Percentiles rank a stretch among this genome's conserved stretches.
These are phyloP conservation scores for Pocillopora verrucosa DNA, from an alignment of 64 coral and sea anemone genomes.

Conservation along the genomic window DNA sequence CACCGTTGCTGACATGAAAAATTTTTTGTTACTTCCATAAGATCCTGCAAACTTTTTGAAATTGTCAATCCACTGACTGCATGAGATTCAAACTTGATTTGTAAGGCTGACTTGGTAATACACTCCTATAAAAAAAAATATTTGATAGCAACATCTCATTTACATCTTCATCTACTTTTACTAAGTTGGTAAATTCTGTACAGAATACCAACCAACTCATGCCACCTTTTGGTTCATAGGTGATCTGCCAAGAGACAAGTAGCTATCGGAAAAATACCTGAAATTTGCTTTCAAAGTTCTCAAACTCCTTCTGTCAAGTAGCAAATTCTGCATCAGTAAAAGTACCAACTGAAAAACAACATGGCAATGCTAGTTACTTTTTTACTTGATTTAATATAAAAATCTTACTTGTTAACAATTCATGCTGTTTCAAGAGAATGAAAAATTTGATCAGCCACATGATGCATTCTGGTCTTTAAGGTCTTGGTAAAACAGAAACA, in stretches of 20 bases:
- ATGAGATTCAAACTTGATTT: conserved; percentile 98
- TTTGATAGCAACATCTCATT: too few species aligned
- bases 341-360: conserved; percentile 65
- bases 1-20: conserved; percentile 79
- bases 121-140: conserved; percentile 64
- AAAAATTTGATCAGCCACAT: background rate
- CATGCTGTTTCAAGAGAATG: background rate
- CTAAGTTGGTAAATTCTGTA: too few species aligned
- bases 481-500: conserved; percentile 43
- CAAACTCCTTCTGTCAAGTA: conserved; percentile 89
- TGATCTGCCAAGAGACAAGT: too few species aligned
- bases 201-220: too few species aligned
- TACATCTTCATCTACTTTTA: too few species aligned
- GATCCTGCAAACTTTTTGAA: conserved; percentile 54
- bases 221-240: too few species aligned
- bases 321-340: conserved; percentile 93
- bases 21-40: conserved; percentile 81
- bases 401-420: background rate
- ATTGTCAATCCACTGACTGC: conserved; percentile 80
- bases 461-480: conserved; percentile 88
- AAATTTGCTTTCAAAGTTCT: conserved; percentile 98
- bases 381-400: background rate
- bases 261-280: conserved; percentile 46
- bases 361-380: background rate
- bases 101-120: conserved; percentile 96